Percentiles rank a stretch among this genome's conserved stretches.
phyloP scores from a whole-genome alignment of 2,888 invertebrate genomes.

The Polymixis lichenea region DNA sequence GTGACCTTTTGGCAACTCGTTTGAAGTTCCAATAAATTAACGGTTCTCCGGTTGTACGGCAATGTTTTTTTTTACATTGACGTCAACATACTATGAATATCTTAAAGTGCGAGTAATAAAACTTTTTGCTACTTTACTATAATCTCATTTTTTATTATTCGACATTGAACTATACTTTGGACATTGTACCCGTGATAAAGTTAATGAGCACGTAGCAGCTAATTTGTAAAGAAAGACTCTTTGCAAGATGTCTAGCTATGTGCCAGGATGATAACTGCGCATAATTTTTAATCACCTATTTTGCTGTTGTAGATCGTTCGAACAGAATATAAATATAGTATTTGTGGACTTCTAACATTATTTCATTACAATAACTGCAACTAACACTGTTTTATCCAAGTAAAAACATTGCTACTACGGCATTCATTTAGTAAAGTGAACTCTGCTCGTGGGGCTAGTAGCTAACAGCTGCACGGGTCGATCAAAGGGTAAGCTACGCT shows the following conservation, averaged over 20 bases:
- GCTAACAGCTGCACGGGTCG: not conserved
- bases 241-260: not conserved
- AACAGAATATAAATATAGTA: not conserved
- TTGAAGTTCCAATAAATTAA: not conserved
- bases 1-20: not conserved
- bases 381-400: not conserved
- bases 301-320: not conserved
- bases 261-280: no score
- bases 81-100: not conserved
- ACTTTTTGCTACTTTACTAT: not conserved
- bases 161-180: constrained; percentile 6
- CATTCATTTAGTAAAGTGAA: not conserved
- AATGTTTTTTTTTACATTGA: not conserved
- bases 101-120: not conserved
- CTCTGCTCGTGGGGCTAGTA: not conserved
- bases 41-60: not conserved
- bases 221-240: constrained; percentile 6
- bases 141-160: not conserved
- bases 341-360: not conserved
- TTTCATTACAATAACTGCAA: not conserved
- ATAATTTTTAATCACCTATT: not conserved
- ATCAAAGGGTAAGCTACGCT: not conserved
- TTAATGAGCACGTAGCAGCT: not conserved
- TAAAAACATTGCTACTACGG: not conserved
- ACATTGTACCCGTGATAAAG: constrained; percentile 8